Conservation (phyloP, 2,888 invertebrate genomes). For the Slavum lentiscoides region DNA sequence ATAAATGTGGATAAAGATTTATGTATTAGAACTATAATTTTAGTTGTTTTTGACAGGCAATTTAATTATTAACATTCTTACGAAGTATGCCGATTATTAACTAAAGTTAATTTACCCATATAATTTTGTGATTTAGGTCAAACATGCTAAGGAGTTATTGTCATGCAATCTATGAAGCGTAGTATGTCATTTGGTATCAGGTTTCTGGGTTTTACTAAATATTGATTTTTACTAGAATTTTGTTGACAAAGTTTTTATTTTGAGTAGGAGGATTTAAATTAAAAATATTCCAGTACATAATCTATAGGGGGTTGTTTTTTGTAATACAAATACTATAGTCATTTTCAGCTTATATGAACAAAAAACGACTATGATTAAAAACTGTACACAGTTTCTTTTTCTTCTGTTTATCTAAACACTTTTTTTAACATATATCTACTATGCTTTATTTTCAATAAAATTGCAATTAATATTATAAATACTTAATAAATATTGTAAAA, state of each 20-base stretch:
- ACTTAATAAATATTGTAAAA: too few species aligned
- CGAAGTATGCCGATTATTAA: slow-evolving; percentile 6
- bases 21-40: too few species aligned
- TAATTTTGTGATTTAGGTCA: slow-evolving; percentile 48
- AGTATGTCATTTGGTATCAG: slow-evolving; percentile 49
- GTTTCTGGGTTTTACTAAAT: slow-evolving; percentile 36
- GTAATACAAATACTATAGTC: not conserved
- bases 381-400: too few species aligned
- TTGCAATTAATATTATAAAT: too few species aligned
- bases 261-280: not conserved
- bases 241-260: slow-evolving; percentile 20
- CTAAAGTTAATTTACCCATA: slow-evolving; percentile 32
- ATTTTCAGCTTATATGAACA: too few species aligned
- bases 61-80: not conserved
- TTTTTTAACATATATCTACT: too few species aligned
- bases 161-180: slow-evolving; percentile 42
- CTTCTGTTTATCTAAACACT: too few species aligned
- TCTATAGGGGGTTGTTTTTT: not conserved
- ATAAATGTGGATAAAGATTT: too few species aligned
- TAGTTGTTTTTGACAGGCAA: too few species aligned
- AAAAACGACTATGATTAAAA: too few species aligned
- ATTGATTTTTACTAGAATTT: slow-evolving; percentile 49
- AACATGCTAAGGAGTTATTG: slow-evolving; percentile 50
- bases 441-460: too few species aligned
- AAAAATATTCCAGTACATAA: not conserved